Conservation (phyloP, 1,140 invertebrate species). For the Bombus consobrinus region DNA sequence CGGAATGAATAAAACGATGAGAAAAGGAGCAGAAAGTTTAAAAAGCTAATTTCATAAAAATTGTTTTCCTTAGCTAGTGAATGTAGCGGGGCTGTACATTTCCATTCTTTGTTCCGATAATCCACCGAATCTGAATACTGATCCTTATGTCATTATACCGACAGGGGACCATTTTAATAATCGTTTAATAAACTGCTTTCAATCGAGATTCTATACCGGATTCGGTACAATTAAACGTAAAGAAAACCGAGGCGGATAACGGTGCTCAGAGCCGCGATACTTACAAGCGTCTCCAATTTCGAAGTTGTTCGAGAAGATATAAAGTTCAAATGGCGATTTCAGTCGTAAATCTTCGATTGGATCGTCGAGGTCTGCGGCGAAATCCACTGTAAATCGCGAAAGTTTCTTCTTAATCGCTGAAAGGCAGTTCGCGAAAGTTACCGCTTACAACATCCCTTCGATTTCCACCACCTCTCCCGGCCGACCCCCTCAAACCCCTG, state of each 20-base stretch:
- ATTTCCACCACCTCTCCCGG: background rate
- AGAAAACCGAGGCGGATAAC: conserved; percentile 21
- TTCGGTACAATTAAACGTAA: conserved; percentile 26
- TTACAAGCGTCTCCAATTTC: conserved; percentile 49
- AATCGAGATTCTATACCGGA: background rate
- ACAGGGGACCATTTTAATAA: background rate
- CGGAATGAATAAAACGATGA: too few relatives aligned
- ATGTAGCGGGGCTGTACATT: too few relatives aligned
- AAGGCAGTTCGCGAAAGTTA: conserved; percentile 65
- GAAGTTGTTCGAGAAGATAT: conserved; percentile 57
- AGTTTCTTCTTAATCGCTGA: conserved; percentile 67
- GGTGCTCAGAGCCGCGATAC: conserved; percentile 20
- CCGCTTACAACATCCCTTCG: conserved; percentile 48
- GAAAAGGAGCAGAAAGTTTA: too few relatives aligned
- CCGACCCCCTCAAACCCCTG: background rate
- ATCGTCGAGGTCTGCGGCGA: conserved; percentile 59
- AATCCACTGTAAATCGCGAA: conserved; percentile 69
- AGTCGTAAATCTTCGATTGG: conserved; percentile 64
- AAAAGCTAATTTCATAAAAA: too few relatives aligned
- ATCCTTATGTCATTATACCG: too few relatives aligned
- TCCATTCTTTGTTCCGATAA: too few relatives aligned
- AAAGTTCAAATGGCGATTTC: conserved; percentile 67
- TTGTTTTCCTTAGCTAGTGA: too few relatives aligned
- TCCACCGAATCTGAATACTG: too few relatives aligned
- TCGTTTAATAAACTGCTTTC: background rate